A percentile compares a stretch with the other conserved stretches of the same genome.
These are phyloP conservation scores for Temnothorax unifasciatus DNA, from an alignment of 2,888 invertebrate genomes.

Conservation along the genomic window DNA sequence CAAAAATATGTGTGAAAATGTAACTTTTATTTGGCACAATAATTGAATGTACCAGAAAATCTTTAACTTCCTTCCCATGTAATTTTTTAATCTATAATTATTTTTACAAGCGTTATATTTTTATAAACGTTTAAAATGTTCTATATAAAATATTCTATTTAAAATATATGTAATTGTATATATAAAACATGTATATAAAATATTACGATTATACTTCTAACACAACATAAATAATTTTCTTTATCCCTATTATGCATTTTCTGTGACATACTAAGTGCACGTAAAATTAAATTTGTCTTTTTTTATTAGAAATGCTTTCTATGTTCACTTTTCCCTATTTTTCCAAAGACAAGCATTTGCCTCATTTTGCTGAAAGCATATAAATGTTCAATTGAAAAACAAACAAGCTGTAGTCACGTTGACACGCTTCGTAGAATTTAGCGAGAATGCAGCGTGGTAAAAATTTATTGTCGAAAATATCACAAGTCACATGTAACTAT, in stretches of 20 bases:
- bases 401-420: constrained; percentile 19
- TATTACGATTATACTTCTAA: background rate
- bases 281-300: constrained; percentile 17
- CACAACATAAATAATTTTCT: background rate
- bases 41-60: background rate
- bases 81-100: background rate
- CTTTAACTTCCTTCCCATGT: background rate
- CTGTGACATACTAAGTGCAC: background rate
- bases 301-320: constrained; percentile 1
- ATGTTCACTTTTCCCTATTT: background rate
- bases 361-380: background rate
- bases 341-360: background rate
- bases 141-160: background rate
- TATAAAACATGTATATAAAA: background rate
- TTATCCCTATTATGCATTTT: constrained; percentile 1
- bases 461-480: constrained; percentile 26
- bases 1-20: background rate
- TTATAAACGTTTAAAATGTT: background rate
- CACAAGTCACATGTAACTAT: constrained; percentile 13
- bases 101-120: background rate
- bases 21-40: background rate
- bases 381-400: background rate
- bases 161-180: background rate
- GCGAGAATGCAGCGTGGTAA: constrained; percentile 38
- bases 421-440: constrained; percentile 50